Base-by-base conservation (phyloP, 1,140 invertebrate species). In the Paramacrobiotus metropolitanus region DNA sequence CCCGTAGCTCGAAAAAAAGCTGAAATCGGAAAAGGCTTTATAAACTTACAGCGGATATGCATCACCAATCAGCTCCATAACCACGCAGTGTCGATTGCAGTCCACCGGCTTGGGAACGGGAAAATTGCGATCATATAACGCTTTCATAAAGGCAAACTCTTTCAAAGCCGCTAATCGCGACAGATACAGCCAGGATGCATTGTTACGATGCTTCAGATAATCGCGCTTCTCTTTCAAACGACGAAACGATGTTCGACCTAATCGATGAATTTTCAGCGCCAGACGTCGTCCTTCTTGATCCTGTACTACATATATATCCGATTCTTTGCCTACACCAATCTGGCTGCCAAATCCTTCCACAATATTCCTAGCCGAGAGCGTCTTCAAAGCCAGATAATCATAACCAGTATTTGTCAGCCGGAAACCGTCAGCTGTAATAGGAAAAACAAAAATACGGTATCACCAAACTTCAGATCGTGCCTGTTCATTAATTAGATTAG, bases 61-160 rank as follows among this genome's bases (percentile, higher is more conserved):
- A 69, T 69, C 70, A 20, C 74, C 65, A 30, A 98, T 80, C 9
- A 95, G 74, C 67, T 95, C 86, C 94, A 98, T 98, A 0, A 97
- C 77, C 64, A 99, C 84, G 70, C 90, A 93, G 76, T 99, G 93
- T 60, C 95, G 77, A 72, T 94, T 97, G 63, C 83, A 86, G 73
- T 96, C 92, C 34, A 96, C 80, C 1, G 94, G 92, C 70, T 84
- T 83, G 0, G 95, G 94, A 1, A 98, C 89, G 4, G 91, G 90
- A 72, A 99, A 96, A 24, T 81, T 83, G 69, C 86, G 76, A 18
- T 92, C 83, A 68, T 88, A 78, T 29, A 99, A 74, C 0, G 89
- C 89, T 71, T 88, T 92, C 87, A 99, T 90, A 69, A 94, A 99
- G 1, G 92, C 87, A 79, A 89, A 99, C 75, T 99, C 95, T 72